Conservation (phyloP, 2,888 invertebrate species). For the Ichneumon xanthorius region DNA sequence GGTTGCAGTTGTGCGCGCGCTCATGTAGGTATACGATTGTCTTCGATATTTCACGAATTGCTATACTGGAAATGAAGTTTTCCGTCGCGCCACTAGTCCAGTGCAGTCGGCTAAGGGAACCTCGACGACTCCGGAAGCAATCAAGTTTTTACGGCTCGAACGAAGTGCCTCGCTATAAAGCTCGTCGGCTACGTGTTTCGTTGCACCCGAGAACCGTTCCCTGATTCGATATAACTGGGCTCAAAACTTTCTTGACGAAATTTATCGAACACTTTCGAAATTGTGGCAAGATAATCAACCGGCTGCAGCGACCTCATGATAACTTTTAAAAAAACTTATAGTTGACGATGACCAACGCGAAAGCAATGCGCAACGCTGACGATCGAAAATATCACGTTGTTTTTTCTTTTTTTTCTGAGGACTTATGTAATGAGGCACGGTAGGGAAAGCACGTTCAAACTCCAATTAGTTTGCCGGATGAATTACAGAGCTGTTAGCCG, state of each 20-base stretch:
- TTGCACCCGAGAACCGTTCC: not conserved
- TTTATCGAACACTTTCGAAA: not conserved
- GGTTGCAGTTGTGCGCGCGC: not conserved
- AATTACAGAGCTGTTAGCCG: not conserved
- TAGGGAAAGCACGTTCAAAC: constrained; percentile 30
- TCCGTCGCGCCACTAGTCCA: not conserved
- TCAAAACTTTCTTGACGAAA: not conserved
- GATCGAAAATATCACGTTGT: not conserved
- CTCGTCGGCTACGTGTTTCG: constrained; percentile 13
- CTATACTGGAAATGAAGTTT: constrained; percentile 24
- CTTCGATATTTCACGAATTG: not conserved
- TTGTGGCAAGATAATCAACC: not conserved
- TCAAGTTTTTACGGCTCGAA: constrained; percentile 67
- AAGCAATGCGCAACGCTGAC: not conserved
- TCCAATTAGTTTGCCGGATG: constrained; percentile 15
- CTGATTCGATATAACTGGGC: not conserved
- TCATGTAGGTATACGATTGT: not conserved
- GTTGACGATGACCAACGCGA: not conserved
- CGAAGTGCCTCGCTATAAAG: constrained; percentile 42
- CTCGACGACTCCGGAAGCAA: constrained; percentile 49
- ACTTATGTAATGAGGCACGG: constrained; percentile 13
- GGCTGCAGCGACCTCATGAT: not conserved
- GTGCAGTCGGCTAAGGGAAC: not conserved
- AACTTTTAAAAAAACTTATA: not conserved
- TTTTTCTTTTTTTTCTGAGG: not conserved